Conservation (phyloP, 2,797 vertebrate species). For the Pygocentrus nattereri region DNA sequence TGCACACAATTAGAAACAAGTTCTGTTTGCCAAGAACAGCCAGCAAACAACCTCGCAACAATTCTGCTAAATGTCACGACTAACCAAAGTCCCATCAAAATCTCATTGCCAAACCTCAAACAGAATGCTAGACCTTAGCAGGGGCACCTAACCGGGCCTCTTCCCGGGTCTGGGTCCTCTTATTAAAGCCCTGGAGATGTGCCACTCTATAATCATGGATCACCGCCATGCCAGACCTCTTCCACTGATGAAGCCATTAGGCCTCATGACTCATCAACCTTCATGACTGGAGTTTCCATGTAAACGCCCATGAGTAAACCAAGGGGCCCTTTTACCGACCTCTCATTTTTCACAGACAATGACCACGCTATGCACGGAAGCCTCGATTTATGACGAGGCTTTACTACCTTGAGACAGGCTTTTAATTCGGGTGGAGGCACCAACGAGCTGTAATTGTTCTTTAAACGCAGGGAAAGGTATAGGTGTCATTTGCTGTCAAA, state of each 20-base stretch:
- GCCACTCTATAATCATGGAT: conserved; percentile 58
- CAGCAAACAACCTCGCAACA: not conserved
- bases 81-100: conserved; percentile 18
- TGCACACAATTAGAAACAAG: conserved; percentile 1
- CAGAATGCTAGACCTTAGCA: not conserved
- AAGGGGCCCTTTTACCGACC: conserved; percentile 45
- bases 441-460: conserved; percentile 72
- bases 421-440: conserved; percentile 69
- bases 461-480: conserved; percentile 62
- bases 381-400: conserved; percentile 45
- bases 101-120: not conserved
- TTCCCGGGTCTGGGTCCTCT: conserved; percentile 42
- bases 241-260: conserved; percentile 57
- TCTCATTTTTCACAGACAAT: conserved; percentile 55
- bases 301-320: conserved; percentile 51
- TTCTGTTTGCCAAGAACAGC: not conserved
- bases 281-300: conserved; percentile 56
- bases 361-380: conserved; percentile 42
- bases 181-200: conserved; percentile 50
- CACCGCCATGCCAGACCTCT: conserved; percentile 46
- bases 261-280: conserved; percentile 56
- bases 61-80: not conserved
- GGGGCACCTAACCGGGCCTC: conserved; percentile 10
- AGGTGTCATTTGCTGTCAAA: conserved; percentile 46
- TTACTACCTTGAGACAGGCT: conserved; percentile 55